These are phyloP conservation scores for Drosophila pegasa DNA, from an alignment of 2,888 invertebrate genomes.

Conservation along the genomic window DNA sequence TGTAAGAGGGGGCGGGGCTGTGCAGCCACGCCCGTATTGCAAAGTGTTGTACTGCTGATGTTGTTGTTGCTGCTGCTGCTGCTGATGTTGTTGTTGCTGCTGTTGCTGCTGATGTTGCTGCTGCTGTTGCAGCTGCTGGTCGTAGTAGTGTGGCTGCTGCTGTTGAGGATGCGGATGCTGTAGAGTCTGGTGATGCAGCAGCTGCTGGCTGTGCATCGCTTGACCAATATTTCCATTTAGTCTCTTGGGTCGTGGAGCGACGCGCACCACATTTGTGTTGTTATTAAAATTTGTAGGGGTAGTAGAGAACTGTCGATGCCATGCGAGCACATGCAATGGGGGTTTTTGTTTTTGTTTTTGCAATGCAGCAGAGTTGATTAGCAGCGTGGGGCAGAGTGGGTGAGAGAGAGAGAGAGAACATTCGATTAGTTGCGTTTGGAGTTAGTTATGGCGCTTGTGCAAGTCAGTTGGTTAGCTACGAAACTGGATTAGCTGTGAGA, in stretches of 20 bases:
- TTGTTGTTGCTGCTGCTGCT: constrained; percentile 83
- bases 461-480: constrained; percentile 24
- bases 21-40: constrained; percentile 72
- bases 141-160: constrained; percentile 68
- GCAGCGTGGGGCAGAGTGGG: constrained; percentile 25
- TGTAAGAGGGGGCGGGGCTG: constrained; percentile 59
- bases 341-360: background rate
- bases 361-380: constrained; percentile 28
- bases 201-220: constrained; percentile 83
- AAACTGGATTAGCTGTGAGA: constrained; percentile 20
- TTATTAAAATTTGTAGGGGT: constrained; percentile 87
- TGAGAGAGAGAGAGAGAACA: constrained; percentile 33
- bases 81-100: constrained; percentile 54
- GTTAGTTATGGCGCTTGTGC: constrained; percentile 43
- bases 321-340: constrained; percentile 40
- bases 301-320: constrained; percentile 82
- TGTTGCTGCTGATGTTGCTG: constrained; percentile 43
- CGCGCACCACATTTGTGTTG: constrained; percentile 87
- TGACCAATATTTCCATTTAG: constrained; percentile 83
- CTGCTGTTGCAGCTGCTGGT: constrained; percentile 64
- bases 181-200: constrained; percentile 84
- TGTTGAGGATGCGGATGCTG: constrained; percentile 81
- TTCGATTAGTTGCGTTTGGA: constrained; percentile 44
- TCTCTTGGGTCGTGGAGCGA: constrained; percentile 85
- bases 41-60: constrained; percentile 85